Evolutionary conservation across 2,797 vertebrate species (phyloP), one percentile per base, ranked within the genome.

Genomic region (Heterohyrax brucei): DNA sequence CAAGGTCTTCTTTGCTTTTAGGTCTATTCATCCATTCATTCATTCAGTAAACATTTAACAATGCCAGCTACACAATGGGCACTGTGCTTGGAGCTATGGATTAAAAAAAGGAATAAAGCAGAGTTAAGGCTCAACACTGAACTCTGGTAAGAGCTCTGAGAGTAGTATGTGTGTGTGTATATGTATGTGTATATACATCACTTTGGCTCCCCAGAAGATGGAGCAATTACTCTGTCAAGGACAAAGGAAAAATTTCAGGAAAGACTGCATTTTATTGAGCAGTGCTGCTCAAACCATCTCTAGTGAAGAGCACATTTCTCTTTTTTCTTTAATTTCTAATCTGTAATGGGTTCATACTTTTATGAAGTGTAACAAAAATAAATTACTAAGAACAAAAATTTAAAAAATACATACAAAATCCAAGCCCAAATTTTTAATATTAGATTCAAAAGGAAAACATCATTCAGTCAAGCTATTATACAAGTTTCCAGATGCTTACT

Each of bases 231-330:
- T 62, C n/a, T 19, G 48, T 72, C 53, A n/a, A 62, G 26, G 30
- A 85, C 16, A 87, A 76, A 86, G 44, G 50, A 76, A 82, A 26
- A 91, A 82, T 59, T 89, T 78, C 53, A 88, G 56, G 88, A 94
- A 92, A n/a, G 59, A 92, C 64, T 94, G 39, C 12, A 59, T 10
- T 73, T 59, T 61, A 21, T 14, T 1, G 30, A 83, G 44, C 64
- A 90, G 26, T 92, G 33, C 59, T 91, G 93, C 24, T 93, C 72
- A 91, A 89, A 62, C 26, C 18, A 91, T 79, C 14, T 87, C 30
- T 14, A 77, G n/a, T 33, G 8, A 91, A 87, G 70, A 73, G 56
- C 24, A 19, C 56, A 1, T 80, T 88, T 86, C 81, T 76, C 80
- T 64, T n/a, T 7, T 44, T 64, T n/a, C 3, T 44, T 46, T 30